Conservation (phyloP, 2,797 vertebrate species). For the Myotis vivesi region DNA sequence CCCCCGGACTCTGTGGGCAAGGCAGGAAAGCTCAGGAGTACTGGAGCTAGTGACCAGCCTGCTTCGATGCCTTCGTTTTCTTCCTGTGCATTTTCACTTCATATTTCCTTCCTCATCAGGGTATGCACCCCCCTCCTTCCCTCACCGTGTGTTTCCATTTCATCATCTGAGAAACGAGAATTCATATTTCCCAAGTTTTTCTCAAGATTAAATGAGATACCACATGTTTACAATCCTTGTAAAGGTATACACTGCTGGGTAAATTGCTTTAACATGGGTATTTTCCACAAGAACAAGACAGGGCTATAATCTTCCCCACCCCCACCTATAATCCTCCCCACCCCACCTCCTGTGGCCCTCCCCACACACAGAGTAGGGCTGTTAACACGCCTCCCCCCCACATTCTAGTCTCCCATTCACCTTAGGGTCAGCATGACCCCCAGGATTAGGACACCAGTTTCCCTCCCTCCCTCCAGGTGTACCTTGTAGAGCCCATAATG, state of each 20-base stretch:
- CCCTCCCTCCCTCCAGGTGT: background rate
- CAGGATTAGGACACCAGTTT: background rate
- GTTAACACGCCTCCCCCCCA: background rate
- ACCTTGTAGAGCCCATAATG: slow-evolving; percentile 98
- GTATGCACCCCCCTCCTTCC: too few relatives aligned
- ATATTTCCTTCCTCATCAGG: background rate
- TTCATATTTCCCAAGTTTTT: background rate
- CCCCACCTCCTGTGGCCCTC: background rate
- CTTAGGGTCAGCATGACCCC: background rate
- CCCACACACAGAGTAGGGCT: background rate
- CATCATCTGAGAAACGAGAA: background rate
- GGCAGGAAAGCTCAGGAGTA: background rate
- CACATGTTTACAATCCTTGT: background rate
- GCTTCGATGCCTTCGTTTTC: background rate
- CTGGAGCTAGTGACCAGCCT: background rate
- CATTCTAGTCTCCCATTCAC: background rate
- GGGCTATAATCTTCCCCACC: background rate
- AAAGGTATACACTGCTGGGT: background rate
- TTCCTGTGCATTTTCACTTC: background rate
- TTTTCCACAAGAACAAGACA: background rate
- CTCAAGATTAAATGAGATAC: background rate
- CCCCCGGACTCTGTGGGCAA: background rate
- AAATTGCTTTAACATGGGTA: background rate
- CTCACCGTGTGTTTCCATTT: background rate
- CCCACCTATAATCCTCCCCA: background rate